Percentiles rank a stretch among this genome's conserved stretches.
Evolutionary conservation across 1,140 invertebrate genomes (phyloP).

Genomic region (Drosophila pandora): DNA sequence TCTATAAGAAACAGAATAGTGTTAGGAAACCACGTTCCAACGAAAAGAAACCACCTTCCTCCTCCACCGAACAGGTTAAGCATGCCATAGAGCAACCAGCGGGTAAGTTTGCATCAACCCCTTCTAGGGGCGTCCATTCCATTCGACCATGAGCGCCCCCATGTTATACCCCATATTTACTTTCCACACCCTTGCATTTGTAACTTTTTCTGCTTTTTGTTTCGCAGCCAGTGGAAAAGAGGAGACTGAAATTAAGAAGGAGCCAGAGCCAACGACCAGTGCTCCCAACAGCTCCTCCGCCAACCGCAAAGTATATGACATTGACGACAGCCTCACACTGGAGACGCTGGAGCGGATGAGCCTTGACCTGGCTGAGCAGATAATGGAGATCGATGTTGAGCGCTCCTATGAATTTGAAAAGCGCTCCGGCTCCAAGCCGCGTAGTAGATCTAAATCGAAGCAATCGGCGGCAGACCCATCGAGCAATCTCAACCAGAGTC

Average conservation of each 20-base stretch:
- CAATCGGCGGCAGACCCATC: constrained; percentile 11
- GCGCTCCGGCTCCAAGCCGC: constrained; percentile 57
- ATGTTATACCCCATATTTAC: neutral
- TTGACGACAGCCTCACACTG: constrained; percentile 46
- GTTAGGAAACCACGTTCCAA: constrained; percentile 46
- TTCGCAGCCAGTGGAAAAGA: constrained; percentile 52
- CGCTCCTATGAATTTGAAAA: constrained; percentile 58
- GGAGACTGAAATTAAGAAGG: neutral
- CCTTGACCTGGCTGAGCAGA: constrained; percentile 55
- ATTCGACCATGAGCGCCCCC: constrained; percentile 9
- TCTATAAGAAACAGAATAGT: constrained; percentile 48
- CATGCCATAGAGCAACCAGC: constrained; percentile 34
- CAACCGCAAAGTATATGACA: constrained; percentile 16
- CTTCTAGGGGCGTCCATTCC: constrained; percentile 16
- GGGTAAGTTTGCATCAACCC: constrained; percentile 59
- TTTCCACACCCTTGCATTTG: constrained; percentile 38
- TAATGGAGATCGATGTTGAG: constrained; percentile 57
- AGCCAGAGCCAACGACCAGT: constrained; percentile 5
- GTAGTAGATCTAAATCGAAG: constrained; percentile 49
- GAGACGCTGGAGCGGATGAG: constrained; percentile 55
- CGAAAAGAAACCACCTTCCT: constrained; percentile 50
- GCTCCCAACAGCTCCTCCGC: constrained; percentile 1
- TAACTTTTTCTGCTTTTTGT: constrained; percentile 49
- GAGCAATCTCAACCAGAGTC: constrained; percentile 6
- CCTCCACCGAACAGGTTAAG: constrained; percentile 45